Percentiles rank a stretch among this genome's conserved stretches.
Evolutionary conservation across 2,113 vertebrate species (phyloP).

Genomic region (Eidolon helvum): DNA sequence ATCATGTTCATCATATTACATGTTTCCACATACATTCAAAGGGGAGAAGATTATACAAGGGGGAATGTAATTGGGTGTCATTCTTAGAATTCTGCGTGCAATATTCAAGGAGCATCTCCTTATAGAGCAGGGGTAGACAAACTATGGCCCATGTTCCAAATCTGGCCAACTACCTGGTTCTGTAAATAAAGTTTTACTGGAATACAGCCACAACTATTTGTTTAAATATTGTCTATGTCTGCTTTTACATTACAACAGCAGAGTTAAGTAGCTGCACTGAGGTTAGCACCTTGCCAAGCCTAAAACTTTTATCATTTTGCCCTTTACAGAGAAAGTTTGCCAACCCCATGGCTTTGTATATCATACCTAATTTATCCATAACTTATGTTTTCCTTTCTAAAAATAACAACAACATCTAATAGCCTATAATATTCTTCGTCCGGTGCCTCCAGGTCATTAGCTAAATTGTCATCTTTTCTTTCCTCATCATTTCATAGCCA

Average conservation of each 20-base stretch:
- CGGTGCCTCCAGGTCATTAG: neutral
- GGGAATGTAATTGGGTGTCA: neutral
- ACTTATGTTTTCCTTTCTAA: neutral
- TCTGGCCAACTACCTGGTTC: neutral
- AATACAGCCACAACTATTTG: neutral
- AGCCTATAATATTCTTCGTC: neutral
- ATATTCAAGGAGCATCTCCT: neutral
- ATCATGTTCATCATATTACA: neutral
- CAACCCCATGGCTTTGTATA: neutral
- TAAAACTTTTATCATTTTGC: neutral
- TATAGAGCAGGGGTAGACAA: neutral
- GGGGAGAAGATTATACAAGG: neutral
- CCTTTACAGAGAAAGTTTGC: neutral
- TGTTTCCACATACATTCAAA: neutral
- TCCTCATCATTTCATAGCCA: neutral
- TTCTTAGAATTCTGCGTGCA: neutral
- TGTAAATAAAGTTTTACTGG: neutral
- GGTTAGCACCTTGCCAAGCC: neutral
- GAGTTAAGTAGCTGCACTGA: neutral
- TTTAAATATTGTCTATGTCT: neutral
- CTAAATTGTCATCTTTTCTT: neutral
- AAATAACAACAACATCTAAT: neutral
- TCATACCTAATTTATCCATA: neutral
- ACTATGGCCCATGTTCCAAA: neutral
- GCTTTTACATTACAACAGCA: neutral